Evolutionary conservation across 2,888 invertebrate species (phyloP), one percentile per base, ranked within the genome.

Genomic region (Arrhopalites spinosus): DNA sequence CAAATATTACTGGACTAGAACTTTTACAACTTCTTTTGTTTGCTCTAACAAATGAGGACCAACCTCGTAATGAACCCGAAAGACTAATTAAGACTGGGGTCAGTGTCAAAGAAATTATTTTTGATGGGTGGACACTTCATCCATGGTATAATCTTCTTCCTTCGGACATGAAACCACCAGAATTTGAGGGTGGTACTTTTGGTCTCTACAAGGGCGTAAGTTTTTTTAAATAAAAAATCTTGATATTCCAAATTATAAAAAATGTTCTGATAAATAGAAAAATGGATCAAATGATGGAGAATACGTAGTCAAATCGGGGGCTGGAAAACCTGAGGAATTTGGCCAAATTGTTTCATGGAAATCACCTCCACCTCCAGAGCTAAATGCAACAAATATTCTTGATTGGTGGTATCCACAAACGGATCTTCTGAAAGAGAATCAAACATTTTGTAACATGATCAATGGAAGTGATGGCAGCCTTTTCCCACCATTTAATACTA

Each of bases 381-480:
- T 36, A 36, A 20, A 64, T 71, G 36, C 36, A n/a, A n/a, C n/a
- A n/a, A n/a, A n/a, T n/a, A n/a, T n/a, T n/a, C n/a, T 71, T 5
- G 30, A 53, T 5, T 75, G 47, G 27, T 75, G 75, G 75, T 59
- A 43, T 15, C n/a, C 71, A 59, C 7, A 59, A 8, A 36, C 30
- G 2, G 50, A 53, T 30, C 11, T 36, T n/a, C n/a, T n/a, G n/a
- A n/a, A n/a, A n/a, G n/a, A n/a, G 11, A 30, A 73, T 30, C n/a
- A 20, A 27, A 53, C 64, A 79, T 83, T 67, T 85, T 36, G 82
- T 84, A 71, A 75, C 66, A 80, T 80, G 78, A 83, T 86, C 76
- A 84, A 84, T 25, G 86, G 86, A 7, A 85, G 85, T 0, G 86
- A 86, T 77, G 86, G 86, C 15, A 83, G 84, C 1, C 81, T 85